phyloP scores from a whole-genome alignment of 2,113 vertebrate species.

The Galemys pyrenaicus region DNA sequence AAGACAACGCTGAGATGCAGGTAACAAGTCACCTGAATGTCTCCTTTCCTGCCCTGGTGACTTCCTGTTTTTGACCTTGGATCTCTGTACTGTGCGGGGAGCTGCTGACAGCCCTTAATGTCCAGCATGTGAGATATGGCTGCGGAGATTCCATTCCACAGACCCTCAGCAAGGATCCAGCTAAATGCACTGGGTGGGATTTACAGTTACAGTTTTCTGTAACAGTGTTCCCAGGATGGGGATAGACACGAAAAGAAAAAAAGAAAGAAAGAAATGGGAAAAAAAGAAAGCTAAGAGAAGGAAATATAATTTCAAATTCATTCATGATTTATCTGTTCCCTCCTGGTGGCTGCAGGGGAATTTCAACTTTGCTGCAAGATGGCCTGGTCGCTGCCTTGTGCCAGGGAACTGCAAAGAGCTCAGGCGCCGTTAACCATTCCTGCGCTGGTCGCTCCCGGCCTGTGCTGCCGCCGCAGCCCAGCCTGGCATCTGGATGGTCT shows the following conservation, averaged over 20 bases:
- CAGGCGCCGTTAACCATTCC: neutral
- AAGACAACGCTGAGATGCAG: neutral
- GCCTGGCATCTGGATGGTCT: neutral
- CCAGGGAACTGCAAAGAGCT: neutral
- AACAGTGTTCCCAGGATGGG: constrained; percentile 16
- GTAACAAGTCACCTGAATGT: neutral
- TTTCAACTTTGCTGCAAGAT: constrained; percentile 56
- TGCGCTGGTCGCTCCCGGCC: neutral
- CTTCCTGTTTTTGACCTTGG: neutral
- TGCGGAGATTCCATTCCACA: constrained; percentile 4
- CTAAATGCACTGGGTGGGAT: constrained; percentile 52
- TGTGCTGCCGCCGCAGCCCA: accelerated
- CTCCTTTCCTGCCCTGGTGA: accelerated
- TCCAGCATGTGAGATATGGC: constrained; percentile 62
- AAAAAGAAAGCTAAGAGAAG: constrained; percentile 62
- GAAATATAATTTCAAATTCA: constrained; percentile 75
- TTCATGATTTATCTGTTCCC: constrained; percentile 77
- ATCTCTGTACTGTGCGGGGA: neutral
- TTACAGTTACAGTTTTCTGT: constrained; percentile 71
- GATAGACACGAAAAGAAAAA: neutral
- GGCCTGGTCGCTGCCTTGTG: neutral
- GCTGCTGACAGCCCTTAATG: neutral
- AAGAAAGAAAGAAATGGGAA: neutral
- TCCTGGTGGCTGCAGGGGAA: constrained; percentile 63
- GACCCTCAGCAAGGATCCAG: constrained; percentile 22